Percentiles rank a stretch among this genome's conserved stretches.
phyloP scores from a whole-genome alignment of 2,888 invertebrate species.

The Synergus gifuensis region DNA sequence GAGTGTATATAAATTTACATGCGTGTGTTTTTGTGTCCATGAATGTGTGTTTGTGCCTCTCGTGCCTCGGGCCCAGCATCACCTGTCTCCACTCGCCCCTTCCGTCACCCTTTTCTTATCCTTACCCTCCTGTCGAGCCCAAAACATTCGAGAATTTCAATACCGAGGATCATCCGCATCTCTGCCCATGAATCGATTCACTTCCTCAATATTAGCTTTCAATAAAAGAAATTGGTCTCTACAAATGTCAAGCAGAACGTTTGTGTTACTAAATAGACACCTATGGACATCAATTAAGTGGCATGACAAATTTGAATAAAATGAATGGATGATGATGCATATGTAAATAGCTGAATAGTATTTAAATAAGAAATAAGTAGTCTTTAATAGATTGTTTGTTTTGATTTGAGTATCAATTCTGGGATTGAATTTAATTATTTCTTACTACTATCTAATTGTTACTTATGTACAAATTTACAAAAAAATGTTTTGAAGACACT shows the following conservation, averaged over 20 bases:
- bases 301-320: conserved; percentile 35
- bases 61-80: conserved; percentile 72
- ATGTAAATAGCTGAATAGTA: conserved; percentile 37
- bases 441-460: too few relatives aligned
- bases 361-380: conserved; percentile 35
- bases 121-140: conserved; percentile 50
- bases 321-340: conserved; percentile 37
- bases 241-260: conserved; percentile 24
- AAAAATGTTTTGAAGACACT: too few relatives aligned
- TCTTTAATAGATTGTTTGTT: conserved; percentile 25
- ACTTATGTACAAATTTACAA: too few relatives aligned
- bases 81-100: conserved; percentile 73
- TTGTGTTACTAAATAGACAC: conserved; percentile 39
- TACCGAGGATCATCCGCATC: conserved; percentile 49
- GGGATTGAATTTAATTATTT: neutral
- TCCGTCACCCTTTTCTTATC: conserved; percentile 43
- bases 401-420: neutral
- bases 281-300: conserved; percentile 36
- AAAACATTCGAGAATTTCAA: conserved; percentile 57
- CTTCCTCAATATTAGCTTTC: conserved; percentile 43
- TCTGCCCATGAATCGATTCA: conserved; percentile 43
- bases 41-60: conserved; percentile 50
- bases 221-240: conserved; percentile 30
- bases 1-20: conserved; percentile 50
- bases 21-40: conserved; percentile 62